Conservation (phyloP, 2,888 invertebrate species). For the Ischnus inquisitorius region DNA sequence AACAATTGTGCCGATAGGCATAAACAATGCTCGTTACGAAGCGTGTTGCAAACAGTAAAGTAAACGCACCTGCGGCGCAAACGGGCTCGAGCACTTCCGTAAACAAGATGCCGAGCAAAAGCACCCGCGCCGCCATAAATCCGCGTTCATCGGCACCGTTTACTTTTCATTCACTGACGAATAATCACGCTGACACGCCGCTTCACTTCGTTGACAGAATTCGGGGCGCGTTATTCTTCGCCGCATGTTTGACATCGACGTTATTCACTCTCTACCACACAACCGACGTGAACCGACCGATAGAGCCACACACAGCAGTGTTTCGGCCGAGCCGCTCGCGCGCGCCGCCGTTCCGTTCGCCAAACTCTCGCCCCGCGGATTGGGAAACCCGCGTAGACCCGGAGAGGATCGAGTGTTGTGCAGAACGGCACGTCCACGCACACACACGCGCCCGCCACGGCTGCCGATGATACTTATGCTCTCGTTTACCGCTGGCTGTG, state of each 20-base stretch:
- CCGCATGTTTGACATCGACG: slow-evolving; percentile 82
- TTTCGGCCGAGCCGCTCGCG: slow-evolving; percentile 43
- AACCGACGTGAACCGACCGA: slow-evolving; percentile 19
- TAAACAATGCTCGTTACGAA: slow-evolving; percentile 4
- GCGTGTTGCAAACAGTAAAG: slow-evolving; percentile 69
- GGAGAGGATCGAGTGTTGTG: not conserved
- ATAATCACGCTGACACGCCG: slow-evolving; percentile 78
- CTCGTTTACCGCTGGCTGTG: slow-evolving; percentile 10
- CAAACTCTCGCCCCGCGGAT: slow-evolving; percentile 71
- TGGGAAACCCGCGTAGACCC: slow-evolving; percentile 29
- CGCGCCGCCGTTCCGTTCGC: slow-evolving; percentile 75
- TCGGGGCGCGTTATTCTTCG: slow-evolving; percentile 72
- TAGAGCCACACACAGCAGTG: slow-evolving; percentile 16
- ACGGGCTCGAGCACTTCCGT: slow-evolving; percentile 84
- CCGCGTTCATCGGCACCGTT: slow-evolving; percentile 82
- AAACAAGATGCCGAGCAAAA: slow-evolving; percentile 85
- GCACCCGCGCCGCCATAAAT: slow-evolving; percentile 85
- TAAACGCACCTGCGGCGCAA: slow-evolving; percentile 82
- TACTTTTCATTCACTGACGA: slow-evolving; percentile 75
- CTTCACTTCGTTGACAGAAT: slow-evolving; percentile 75
- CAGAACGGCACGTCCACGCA: slow-evolving; percentile 11
- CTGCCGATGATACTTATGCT: not conserved
- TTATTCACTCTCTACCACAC: slow-evolving; percentile 20
- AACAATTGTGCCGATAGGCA: not conserved
- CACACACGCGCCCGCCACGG: not conserved